Evolutionary conservation across 2,797 vertebrate genomes (phyloP).

Genomic region (Melanotaenia pygmaea): DNA sequence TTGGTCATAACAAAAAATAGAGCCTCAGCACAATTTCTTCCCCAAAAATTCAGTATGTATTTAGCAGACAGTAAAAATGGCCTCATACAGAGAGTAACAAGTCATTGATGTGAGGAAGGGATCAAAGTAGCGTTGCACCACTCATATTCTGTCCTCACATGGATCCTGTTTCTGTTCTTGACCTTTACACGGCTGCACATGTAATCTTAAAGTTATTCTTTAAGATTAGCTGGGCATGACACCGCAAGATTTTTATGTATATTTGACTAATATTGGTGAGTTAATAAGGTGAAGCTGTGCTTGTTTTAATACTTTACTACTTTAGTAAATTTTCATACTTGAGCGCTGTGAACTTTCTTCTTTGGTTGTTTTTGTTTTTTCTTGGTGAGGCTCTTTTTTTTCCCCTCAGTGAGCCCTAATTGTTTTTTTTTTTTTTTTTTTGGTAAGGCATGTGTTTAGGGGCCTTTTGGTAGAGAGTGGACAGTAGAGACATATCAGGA

Average conservation of each 20-base stretch:
- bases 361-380: neutral
- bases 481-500: neutral
- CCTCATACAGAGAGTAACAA: conserved; percentile 27
- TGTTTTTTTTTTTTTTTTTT: neutral
- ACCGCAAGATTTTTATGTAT: neutral
- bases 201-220: conserved; percentile 13
- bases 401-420: neutral
- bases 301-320: neutral
- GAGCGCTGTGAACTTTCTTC: neutral
- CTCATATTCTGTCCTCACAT: conserved; percentile 16
- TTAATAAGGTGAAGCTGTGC: neutral
- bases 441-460: neutral
- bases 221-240: conserved; percentile 14
- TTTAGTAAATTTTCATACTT: neutral
- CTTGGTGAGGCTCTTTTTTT: neutral
- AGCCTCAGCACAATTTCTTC: conserved; percentile 22
- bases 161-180: conserved; percentile 32
- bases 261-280: neutral
- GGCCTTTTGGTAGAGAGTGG: neutral
- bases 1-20: conserved; percentile 25
- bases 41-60: conserved; percentile 29
- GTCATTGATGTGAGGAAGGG: conserved; percentile 43
- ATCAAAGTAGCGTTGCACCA: conserved; percentile 36
- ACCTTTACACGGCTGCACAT: conserved; percentile 16
- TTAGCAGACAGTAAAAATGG: conserved; percentile 41